These are phyloP conservation scores for Perodicticus potto DNA, from an alignment of 2,797 vertebrate genomes.

Conservation along the genomic window DNA sequence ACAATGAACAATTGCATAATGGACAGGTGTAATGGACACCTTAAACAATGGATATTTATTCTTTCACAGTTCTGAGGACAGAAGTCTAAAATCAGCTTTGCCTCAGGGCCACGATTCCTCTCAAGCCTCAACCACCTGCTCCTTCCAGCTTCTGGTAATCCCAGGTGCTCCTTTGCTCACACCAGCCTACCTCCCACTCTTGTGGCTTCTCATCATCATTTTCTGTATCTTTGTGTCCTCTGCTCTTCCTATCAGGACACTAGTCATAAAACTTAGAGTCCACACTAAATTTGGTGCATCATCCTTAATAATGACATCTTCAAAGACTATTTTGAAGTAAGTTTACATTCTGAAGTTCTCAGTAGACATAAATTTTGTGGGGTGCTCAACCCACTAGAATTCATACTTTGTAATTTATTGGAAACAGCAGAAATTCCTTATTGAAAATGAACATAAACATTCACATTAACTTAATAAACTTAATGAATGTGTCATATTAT, in stretches of 20 bases:
- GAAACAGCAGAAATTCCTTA: background rate
- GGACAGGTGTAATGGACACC: too few relatives aligned
- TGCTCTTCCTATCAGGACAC: background rate
- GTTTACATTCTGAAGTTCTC: background rate
- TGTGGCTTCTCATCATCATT: background rate
- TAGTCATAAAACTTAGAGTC: background rate
- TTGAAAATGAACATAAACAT: background rate
- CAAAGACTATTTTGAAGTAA: background rate
- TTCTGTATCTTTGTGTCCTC: background rate
- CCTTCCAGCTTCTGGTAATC: background rate
- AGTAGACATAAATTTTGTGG: background rate
- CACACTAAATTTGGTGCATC: background rate
- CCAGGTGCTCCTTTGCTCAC: background rate
- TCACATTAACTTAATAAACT: background rate
- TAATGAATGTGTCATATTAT: background rate
- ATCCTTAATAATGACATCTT: background rate
- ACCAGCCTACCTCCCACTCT: background rate
- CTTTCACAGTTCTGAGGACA: background rate
- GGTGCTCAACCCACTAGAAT: background rate
- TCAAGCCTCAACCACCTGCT: background rate
- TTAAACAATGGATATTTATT: background rate
- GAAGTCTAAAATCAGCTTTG: background rate
- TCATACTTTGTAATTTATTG: background rate
- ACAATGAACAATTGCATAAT: too few relatives aligned
- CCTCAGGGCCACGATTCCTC: background rate